A percentile compares a stretch with the other conserved stretches of the same genome.
Conservation (phyloP, 1,140 invertebrate genomes). For the Diorhabda sublineata region DNA sequence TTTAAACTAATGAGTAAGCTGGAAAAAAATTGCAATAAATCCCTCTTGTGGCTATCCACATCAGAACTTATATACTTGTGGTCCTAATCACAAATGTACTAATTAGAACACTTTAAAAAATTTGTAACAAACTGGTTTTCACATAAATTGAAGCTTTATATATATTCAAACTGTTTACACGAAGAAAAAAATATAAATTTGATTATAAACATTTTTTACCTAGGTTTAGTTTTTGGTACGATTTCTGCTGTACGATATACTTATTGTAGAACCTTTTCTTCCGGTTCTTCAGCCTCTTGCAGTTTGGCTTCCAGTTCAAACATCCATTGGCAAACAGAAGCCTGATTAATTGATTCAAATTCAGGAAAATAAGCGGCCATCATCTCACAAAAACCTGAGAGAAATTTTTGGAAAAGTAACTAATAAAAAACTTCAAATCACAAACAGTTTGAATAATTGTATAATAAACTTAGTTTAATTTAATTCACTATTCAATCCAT, state of each 20-base stretch:
- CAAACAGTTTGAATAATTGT: too few species aligned
- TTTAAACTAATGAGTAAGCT: too few species aligned
- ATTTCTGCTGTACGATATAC: constrained; percentile 51
- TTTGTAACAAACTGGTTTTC: too few species aligned
- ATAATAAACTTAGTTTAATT: too few species aligned
- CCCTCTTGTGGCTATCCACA: constrained; percentile 53
- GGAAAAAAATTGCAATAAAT: too few species aligned
- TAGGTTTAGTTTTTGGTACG: constrained; percentile 46
- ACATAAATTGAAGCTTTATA: too few species aligned
- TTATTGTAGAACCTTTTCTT: constrained; percentile 35
- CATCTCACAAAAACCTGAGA: constrained; percentile 69
- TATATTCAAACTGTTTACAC: too few species aligned
- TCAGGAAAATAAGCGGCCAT: constrained; percentile 86
- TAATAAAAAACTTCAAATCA: too few species aligned
- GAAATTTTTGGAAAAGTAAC: too few species aligned
- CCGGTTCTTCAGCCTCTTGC: constrained; percentile 29
- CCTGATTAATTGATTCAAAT: constrained; percentile 73
- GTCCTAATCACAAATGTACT: constrained; percentile 40
- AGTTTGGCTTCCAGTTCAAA: constrained; percentile 73
- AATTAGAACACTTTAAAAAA: not conserved
- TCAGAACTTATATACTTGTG: constrained; percentile 54
- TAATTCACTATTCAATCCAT: too few species aligned
- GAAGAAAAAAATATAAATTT: too few species aligned
- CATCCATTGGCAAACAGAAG: constrained; percentile 78
- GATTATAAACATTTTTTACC: constrained; percentile 19